phyloP scores from a whole-genome alignment of 2,888 invertebrate genomes.

The Ochropleura leucogaster region DNA sequence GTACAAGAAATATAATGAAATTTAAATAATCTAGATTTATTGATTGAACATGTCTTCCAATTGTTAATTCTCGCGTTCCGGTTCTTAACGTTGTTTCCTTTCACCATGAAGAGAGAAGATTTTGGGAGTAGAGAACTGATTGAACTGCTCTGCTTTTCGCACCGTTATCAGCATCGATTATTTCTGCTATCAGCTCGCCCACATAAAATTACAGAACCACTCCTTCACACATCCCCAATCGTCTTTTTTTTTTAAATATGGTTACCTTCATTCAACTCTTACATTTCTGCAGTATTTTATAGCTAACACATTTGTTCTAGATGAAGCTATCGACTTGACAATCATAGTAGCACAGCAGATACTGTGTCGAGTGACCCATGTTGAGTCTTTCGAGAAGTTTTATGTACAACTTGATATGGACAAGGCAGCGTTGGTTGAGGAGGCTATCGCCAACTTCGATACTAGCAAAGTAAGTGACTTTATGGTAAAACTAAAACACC shows the following conservation, averaged over 20 bases:
- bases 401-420: conserved; percentile 84
- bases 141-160: background rate
- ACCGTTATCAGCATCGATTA: background rate
- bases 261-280: background rate
- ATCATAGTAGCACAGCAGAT: conserved; percentile 87
- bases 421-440: conserved; percentile 83
- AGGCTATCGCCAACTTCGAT: conserved; percentile 81
- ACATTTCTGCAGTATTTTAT: background rate
- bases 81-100: background rate
- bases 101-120: background rate
- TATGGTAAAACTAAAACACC: background rate
- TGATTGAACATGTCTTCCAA: background rate
- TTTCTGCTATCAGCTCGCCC: background rate
- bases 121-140: background rate
- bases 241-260: background rate
- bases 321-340: conserved; percentile 87
- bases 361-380: conserved; percentile 83
- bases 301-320: conserved; percentile 71
- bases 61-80: background rate
- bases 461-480: conserved; percentile 73
- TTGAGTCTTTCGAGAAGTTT: conserved; percentile 83
- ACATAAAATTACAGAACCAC: background rate
- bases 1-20: too few relatives aligned
- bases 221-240: too few relatives aligned
- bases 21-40: too few relatives aligned